These are phyloP conservation scores for Meloidogyne floridensis DNA, from an alignment of 1,140 invertebrate genomes.

Conservation along the genomic window DNA sequence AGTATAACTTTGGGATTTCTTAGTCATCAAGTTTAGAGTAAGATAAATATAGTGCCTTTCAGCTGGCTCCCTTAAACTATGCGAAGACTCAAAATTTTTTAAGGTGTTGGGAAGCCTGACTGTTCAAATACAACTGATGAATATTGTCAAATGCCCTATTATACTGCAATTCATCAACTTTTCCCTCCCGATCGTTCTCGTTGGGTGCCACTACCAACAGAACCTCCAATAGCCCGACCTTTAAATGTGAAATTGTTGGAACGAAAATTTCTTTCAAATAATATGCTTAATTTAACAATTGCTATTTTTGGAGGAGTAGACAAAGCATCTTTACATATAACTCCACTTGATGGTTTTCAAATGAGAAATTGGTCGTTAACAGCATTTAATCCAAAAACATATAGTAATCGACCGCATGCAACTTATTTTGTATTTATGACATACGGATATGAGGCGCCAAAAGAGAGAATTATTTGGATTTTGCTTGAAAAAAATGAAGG, in stretches of 20 bases:
- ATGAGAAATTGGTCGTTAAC: slow-evolving; percentile 61
- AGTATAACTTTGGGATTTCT: too few relatives aligned
- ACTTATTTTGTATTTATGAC: slow-evolving; percentile 65
- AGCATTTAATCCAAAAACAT: slow-evolving; percentile 46
- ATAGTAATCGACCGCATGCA: slow-evolving; percentile 36
- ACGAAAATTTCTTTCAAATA: slow-evolving; percentile 36
- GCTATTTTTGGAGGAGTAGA: slow-evolving; percentile 47
- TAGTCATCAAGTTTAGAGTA: too few relatives aligned
- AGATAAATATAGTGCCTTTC: too few relatives aligned
- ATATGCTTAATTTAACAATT: slow-evolving; percentile 58
- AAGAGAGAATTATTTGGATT: slow-evolving; percentile 56
- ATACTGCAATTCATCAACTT: slow-evolving; percentile 63
- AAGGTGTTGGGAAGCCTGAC: slow-evolving; percentile 47
- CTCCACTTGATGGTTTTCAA: slow-evolving; percentile 56
- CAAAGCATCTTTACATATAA: slow-evolving; percentile 61
- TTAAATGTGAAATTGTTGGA: slow-evolving; percentile 52
- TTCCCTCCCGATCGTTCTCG: slow-evolving; percentile 57
- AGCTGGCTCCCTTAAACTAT: too few relatives aligned
- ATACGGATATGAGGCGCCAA: slow-evolving; percentile 59
- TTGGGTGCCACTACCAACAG: slow-evolving; percentile 60
- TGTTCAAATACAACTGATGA: slow-evolving; percentile 59
- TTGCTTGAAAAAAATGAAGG: slow-evolving; percentile 55
- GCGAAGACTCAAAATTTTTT: not conserved
- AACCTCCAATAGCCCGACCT: slow-evolving; percentile 48
- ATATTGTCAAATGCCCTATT: slow-evolving; percentile 64